phyloP scores from a whole-genome alignment of 2,888 invertebrate species.

The Drosophila mettleri region DNA sequence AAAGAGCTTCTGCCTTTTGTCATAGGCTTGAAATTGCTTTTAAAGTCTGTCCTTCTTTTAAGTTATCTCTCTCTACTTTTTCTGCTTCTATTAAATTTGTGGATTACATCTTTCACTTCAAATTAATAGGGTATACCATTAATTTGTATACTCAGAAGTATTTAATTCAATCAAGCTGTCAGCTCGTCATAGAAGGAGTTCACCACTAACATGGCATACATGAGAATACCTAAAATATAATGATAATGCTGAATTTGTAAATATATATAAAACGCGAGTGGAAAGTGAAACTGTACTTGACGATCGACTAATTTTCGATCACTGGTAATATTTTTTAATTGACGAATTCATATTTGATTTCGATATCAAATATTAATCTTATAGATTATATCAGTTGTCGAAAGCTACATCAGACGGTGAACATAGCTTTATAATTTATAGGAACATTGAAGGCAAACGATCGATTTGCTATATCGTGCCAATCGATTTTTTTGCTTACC shows the following conservation, averaged over 20 bases:
- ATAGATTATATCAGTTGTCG: no score
- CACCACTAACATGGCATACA: slow-evolving; percentile 40
- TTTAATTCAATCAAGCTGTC: background rate
- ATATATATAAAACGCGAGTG: background rate
- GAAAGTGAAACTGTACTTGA: background rate
- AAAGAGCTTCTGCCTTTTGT: slow-evolving; percentile 18
- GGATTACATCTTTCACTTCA: background rate
- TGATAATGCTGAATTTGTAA: background rate
- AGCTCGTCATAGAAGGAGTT: slow-evolving; percentile 39
- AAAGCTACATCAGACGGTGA: no score
- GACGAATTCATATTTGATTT: no score
- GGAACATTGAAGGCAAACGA: background rate
- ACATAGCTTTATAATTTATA: no score
- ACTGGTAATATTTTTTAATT: background rate
- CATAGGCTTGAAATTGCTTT: background rate
- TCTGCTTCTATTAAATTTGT: no score
- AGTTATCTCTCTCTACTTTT: no score
- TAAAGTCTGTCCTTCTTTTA: no score
- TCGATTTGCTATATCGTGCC: background rate
- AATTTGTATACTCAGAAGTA: slow-evolving; percentile 3
- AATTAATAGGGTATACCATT: slow-evolving; percentile 4
- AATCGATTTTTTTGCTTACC: slow-evolving; percentile 27
- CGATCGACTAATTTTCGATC: no score
- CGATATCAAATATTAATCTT: no score
- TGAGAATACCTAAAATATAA: background rate